A percentile compares a stretch with the other conserved stretches of the same genome.
Conservation (phyloP, 2,797 vertebrate species). For the Fratercula arctica region DNA sequence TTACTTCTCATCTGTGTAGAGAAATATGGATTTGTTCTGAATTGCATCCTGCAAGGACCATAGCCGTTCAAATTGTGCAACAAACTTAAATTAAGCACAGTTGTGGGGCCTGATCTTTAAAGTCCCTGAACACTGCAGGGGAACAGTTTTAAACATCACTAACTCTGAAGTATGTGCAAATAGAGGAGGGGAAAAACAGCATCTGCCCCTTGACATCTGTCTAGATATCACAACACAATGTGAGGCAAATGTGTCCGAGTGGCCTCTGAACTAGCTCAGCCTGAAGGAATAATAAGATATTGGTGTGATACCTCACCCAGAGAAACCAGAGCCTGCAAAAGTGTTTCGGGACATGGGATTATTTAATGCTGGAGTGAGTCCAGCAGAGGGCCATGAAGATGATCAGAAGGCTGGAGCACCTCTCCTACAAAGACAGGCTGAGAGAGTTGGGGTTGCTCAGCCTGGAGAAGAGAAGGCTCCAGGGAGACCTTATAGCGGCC, state of each 20-base stretch:
- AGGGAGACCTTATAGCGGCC: not conserved
- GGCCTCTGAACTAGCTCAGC: not conserved
- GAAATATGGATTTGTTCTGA: not conserved
- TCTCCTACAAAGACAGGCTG: not conserved
- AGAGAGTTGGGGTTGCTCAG: not conserved
- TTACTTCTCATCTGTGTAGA: not conserved
- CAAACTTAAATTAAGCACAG: not conserved
- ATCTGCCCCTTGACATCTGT: not conserved
- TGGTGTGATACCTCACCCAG: not conserved
- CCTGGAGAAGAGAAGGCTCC: not conserved
- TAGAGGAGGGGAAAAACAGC: not conserved
- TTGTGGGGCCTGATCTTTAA: not conserved
- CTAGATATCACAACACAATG: not conserved
- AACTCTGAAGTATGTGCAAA: not conserved
- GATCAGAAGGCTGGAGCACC: not conserved
- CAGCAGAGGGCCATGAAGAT: not conserved
- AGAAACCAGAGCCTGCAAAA: not conserved
- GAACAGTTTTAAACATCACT: not conserved
- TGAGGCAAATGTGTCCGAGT: not conserved
- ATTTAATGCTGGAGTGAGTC: not conserved
- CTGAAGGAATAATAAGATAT: not conserved
- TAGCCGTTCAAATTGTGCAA: not conserved
- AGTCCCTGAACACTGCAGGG: not conserved
- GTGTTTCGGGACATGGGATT: not conserved
- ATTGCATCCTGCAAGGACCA: not conserved